Evolutionary conservation across 2,113 vertebrate species (phyloP), one percentile per base, ranked within the genome.

Genomic region (Pimephales promelas): DNA sequence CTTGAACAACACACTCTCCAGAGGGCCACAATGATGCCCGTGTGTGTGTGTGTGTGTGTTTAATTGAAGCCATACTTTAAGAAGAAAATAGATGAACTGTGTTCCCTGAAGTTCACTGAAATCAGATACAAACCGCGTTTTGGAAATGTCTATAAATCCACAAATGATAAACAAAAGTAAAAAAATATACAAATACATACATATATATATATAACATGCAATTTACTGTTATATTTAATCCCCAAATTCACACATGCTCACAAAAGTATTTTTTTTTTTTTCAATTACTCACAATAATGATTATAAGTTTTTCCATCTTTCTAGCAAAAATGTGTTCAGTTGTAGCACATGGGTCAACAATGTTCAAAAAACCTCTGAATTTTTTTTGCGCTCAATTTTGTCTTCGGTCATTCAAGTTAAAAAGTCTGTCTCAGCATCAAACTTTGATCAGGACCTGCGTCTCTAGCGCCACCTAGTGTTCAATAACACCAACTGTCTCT

Each of bases 381-480:
- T 31, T 31, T 31, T 31, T 31, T 31, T 34, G 3, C 4, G 3
- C 13, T 14, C 11, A 13, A 13, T 20, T 64, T 83, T 71, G 36
- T 43, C 34, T 77, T 16, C 31, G 5, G 73, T 31, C 40, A 20
- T n/a, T 79, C 70, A 86, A 81, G 80, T 68, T 90, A 79, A 81
- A 81, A 70, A 61, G 34, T 68, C 82, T 45, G 54, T 54, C 26
- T 24, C 8, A n/a, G 4, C 24, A 24, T 61, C n/a, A 20, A 20
- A 34, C 28, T 76, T 14, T 36, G 36, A 13, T 11, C 20, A 24
- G 26, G n/a, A 71, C 34, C 56, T 71, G 86, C 86, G 83, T 71
- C 61, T 36, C 85, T 79, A 86, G 89, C 90, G 91, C 56, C 90
- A 90, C 88, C 92, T 92, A 87, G 89, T 91, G 92, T 86, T 36